Base-by-base conservation (phyloP, 2,113 vertebrate species). In the Colinus virginianus region DNA sequence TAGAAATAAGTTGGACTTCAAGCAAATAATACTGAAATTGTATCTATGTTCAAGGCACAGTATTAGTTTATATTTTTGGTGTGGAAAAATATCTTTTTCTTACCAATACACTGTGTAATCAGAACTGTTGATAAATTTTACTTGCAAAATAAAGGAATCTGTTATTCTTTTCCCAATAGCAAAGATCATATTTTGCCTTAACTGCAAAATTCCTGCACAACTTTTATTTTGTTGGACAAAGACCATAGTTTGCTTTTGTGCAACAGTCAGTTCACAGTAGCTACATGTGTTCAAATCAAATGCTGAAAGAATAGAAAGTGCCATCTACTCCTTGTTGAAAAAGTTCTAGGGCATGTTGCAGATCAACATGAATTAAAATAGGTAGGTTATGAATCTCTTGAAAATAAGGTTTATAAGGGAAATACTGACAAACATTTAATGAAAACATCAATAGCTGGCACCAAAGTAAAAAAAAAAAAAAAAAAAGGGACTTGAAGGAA, bases 401-500 rank as follows among this genome's bases (percentile, higher is more conserved):
- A 96, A 98, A 96, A 96, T 95, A 96, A 97, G 74, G 74, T 96
- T 97, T 96, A 86, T 87, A 97, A 96, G 97, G 94, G 96, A 98
- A 97, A 97, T 96, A 71, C 85, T 97, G 93, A 95, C 96, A 97
- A 96, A 93, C 90, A 90, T 96, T 97, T 91, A 97, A 95, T 3
- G 56, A 95, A 70, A 96, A 64, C 78, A 89, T 81, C 89, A 95
- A 82, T 95, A 95, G 88, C 88, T 95, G 91, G 93, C 77, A 96
- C 45, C 85, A 86, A 40, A 94, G 68, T 92, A 97, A 97, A 96
- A 97, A 97, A 97, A 95, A 66, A 49, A 49, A 48, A 48, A 49
- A 51, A 40, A 40, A 36, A 36, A 36, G 7, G 48, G 92, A 96
- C 79, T 97, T 96, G 95, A 96, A 94, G 68, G 46, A 94, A 95